These are phyloP conservation scores for Eristalis tenax DNA, from an alignment of 2,888 invertebrate genomes.

Conservation along the genomic window DNA sequence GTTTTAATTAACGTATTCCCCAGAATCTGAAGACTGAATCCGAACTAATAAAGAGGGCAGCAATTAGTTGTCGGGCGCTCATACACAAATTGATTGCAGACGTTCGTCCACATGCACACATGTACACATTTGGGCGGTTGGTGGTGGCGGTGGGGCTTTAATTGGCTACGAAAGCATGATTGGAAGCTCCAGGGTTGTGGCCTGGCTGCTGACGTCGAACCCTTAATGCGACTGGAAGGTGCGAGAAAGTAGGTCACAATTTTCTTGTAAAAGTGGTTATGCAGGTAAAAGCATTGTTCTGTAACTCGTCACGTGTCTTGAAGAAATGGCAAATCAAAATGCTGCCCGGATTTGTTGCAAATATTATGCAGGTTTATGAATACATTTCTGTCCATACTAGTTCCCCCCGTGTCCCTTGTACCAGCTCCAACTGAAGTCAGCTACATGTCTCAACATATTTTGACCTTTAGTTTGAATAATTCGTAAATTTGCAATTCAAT, in stretches of 20 bases:
- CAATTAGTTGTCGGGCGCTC: background rate
- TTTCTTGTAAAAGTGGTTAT: background rate
- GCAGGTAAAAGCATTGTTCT: too few relatives aligned
- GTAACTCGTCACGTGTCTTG: background rate
- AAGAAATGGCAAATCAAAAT: background rate
- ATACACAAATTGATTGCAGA: slow-evolving; percentile 18
- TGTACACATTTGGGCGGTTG: background rate
- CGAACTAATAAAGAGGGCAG: background rate
- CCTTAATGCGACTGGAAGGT: background rate
- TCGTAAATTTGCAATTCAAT: too few relatives aligned
- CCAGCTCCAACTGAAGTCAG: too few relatives aligned
- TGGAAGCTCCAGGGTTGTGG: background rate
- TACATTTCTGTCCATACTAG: too few relatives aligned
- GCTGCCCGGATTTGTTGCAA: too few relatives aligned
- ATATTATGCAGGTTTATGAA: too few relatives aligned
- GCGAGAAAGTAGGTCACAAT: background rate
- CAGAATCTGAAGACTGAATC: background rate
- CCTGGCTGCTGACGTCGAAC: background rate
- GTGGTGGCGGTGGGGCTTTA: background rate
- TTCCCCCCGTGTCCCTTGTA: too few relatives aligned
- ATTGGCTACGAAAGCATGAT: background rate
- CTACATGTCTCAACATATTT: too few relatives aligned
- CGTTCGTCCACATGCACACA: background rate
- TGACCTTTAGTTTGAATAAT: too few relatives aligned
- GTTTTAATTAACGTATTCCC: background rate